phyloP scores from a whole-genome alignment of 2,797 vertebrate genomes.

The Galago senegalensis region DNA sequence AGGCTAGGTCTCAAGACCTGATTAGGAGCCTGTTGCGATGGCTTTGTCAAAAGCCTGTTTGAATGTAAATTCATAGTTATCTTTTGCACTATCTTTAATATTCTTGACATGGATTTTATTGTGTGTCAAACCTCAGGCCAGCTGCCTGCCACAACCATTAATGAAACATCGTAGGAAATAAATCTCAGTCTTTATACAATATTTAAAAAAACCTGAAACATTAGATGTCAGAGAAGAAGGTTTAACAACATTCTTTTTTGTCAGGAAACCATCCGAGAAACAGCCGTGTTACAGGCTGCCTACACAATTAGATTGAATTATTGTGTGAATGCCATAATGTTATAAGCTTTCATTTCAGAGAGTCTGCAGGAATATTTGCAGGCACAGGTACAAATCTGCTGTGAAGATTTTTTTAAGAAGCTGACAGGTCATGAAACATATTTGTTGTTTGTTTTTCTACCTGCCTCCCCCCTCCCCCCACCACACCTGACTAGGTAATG shows the following conservation, averaged over 20 bases:
- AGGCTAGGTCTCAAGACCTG: constrained; percentile 93
- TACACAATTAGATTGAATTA: constrained; percentile 90
- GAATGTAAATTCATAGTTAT: constrained; percentile 98
- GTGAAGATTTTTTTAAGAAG: constrained; percentile 73
- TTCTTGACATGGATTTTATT: constrained; percentile 96
- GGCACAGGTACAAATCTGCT: constrained; percentile 85
- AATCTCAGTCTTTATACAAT: constrained; percentile 92
- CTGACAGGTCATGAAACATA: constrained; percentile 77
- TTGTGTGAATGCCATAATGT: constrained; percentile 85
- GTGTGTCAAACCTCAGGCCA: constrained; percentile 94
- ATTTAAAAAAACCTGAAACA: constrained; percentile 92
- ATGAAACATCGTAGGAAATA: constrained; percentile 95
- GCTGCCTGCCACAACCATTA: constrained; percentile 93
- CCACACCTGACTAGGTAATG: constrained; percentile 45
- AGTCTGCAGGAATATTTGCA: constrained; percentile 85
- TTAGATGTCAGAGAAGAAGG: constrained; percentile 92
- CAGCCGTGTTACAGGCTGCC: constrained; percentile 86
- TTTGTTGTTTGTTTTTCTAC: constrained; percentile 74
- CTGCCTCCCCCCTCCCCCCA: not conserved
- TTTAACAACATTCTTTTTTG: constrained; percentile 80
- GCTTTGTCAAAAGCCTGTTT: constrained; percentile 98
- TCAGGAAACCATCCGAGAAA: constrained; percentile 87
- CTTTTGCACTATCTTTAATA: constrained; percentile 96
- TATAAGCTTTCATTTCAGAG: constrained; percentile 85
- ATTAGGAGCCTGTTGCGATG: constrained; percentile 97